Evolutionary conservation across 2,113 vertebrate species (phyloP), one percentile per base, ranked within the genome.

Genomic region (Desmodus rotundus): DNA sequence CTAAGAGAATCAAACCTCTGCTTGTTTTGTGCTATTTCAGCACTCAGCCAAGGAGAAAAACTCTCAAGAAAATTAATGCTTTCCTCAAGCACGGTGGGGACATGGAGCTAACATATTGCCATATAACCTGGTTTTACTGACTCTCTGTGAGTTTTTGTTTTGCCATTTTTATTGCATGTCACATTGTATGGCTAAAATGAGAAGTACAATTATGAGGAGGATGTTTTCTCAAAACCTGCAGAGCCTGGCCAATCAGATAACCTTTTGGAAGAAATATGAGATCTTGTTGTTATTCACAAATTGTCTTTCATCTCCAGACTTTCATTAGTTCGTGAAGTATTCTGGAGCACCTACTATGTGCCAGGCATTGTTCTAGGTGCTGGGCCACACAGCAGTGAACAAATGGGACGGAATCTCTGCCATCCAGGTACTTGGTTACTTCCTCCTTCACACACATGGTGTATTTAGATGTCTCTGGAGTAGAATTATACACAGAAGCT

Each of bases 21-120:
- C 97, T 96, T 96, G 74, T 96, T 91, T 90, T 97, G 87, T 97
- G 92, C 95, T 45, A 80, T 83, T 95, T 88, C 91, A 97, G 95
- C 91, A 91, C 63, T 95, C 89, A 96, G 70, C 87, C 96, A 87
- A 94, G 94, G 93, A 95, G 89, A 95, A 54, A 45, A 92, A 65
- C 72, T 80, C 61, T 88, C 61, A 33, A 91, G 74, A 89, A 96
- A 92, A 87, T 96, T 84, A 96, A 78, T 92, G 50, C 80, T 94
- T 87, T 87, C 50, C 94, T 97, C 94, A 80, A 93, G 94, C 15
- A 0, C 41, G 45, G 83, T 52, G 58, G 83, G 89, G 72, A 61
- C 54, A 26, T 0, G 3, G 70, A 87, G 82, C 90, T 74, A 45
- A 94, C 28, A n/a, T 54, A 91, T 15, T 91, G 89, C 74, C 38